These are phyloP conservation scores for Colistium nudipinnis DNA, from an alignment of 2,113 vertebrate species.

Conservation along the genomic window DNA sequence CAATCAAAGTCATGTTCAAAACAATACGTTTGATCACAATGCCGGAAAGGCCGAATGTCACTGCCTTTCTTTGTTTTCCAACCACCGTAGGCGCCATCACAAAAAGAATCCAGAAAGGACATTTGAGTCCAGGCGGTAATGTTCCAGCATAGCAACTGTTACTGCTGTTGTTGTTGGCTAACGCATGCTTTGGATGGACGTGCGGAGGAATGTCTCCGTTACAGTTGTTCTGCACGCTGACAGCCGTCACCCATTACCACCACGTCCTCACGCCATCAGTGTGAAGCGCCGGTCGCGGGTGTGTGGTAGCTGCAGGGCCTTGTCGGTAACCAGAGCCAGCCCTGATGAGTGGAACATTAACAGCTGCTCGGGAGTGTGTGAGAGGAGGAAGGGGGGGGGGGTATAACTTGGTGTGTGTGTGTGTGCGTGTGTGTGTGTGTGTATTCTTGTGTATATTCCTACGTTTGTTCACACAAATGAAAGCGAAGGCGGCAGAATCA, in stretches of 20 bases:
- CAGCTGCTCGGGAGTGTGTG: constrained; percentile 59
- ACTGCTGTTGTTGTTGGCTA: constrained; percentile 47
- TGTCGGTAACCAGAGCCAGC: constrained; percentile 48
- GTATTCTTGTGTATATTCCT: neutral
- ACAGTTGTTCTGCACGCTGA: constrained; percentile 44
- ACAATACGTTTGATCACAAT: no score
- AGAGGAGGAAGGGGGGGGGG: constrained; percentile 10
- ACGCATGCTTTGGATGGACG: constrained; percentile 5
- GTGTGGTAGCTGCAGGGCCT: constrained; percentile 21
- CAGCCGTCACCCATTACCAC: constrained; percentile 42
- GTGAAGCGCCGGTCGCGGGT: constrained; percentile 21
- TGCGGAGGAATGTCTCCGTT: constrained; percentile 42
- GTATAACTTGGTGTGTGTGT: neutral
- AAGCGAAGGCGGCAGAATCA: constrained; percentile 17
- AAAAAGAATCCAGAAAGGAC: constrained; percentile 55
- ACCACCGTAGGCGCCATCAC: neutral
- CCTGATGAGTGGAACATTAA: constrained; percentile 59
- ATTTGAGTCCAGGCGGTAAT: constrained; percentile 48
- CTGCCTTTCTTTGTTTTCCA: neutral
- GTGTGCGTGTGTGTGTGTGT: constrained; percentile 2
- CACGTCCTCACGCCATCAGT: constrained; percentile 39
- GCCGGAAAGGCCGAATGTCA: no score
- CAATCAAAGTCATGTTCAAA: no score
- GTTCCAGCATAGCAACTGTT: constrained; percentile 56
- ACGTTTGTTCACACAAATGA: constrained; percentile 25